These are phyloP conservation scores for Sebastes itinus DNA, from an alignment of 2,797 vertebrate genomes.

Conservation along the genomic window DNA sequence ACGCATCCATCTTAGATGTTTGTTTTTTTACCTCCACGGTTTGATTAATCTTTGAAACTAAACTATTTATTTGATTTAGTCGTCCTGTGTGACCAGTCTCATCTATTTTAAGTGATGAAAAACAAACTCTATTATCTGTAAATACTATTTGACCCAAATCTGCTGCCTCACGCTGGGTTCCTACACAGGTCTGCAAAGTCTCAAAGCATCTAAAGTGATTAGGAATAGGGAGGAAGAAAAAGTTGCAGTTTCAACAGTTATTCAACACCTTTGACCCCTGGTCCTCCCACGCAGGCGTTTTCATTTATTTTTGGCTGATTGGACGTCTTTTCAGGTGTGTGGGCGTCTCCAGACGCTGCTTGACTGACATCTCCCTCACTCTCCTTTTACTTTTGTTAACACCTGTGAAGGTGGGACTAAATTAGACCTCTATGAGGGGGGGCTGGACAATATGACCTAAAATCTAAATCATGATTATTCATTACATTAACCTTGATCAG, in stretches of 20 bases:
- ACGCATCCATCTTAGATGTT: background rate
- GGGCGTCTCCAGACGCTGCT: background rate
- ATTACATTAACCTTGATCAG: background rate
- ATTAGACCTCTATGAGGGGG: background rate
- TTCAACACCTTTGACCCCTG: background rate
- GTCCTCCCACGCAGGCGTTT: constrained; percentile 20
- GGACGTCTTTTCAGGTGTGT: constrained; percentile 1
- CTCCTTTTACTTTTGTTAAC: background rate
- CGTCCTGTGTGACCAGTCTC: background rate
- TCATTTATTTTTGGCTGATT: constrained; percentile 38
- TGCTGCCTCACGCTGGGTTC: constrained; percentile 11
- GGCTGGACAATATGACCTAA: background rate
- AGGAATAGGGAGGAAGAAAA: background rate
- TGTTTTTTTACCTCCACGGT: background rate
- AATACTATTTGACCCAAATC: constrained; percentile 28
- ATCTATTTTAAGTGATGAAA: background rate
- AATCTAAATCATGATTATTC: background rate
- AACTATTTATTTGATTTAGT: background rate
- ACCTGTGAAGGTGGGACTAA: background rate
- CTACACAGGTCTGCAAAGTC: background rate
- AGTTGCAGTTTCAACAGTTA: constrained; percentile 10
- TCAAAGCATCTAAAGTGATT: constrained; percentile 3
- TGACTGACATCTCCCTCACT: background rate
- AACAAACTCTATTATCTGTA: constrained; percentile 14
- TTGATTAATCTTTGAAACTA: background rate